Conservation (phyloP, 2,113 vertebrate genomes). For the Camarhynchus parvulus region DNA sequence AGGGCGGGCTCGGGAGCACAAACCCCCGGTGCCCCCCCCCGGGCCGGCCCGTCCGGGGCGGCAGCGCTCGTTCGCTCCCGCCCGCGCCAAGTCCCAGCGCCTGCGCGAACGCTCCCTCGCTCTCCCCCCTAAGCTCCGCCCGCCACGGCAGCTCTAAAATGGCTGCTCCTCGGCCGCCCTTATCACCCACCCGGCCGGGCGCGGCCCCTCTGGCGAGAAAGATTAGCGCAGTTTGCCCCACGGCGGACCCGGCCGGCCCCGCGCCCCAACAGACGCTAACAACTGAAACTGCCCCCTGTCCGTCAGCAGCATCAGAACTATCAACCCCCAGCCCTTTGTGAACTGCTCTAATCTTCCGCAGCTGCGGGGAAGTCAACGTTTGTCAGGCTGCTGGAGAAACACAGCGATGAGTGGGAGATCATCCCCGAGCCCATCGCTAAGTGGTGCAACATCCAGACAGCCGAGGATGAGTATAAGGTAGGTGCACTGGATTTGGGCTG, state of each 20-base stretch:
- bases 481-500: background rate
- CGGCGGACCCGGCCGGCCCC: background rate
- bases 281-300: rapidly evolving
- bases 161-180: background rate
- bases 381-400: constrained; percentile 72
- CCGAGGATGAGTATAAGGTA: constrained; percentile 68
- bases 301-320: rapidly evolving
- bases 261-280: rapidly evolving
- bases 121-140: background rate
- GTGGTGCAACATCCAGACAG: constrained; percentile 80
- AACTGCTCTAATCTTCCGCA: background rate
- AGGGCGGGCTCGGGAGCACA: background rate
- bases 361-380: constrained; percentile 81
- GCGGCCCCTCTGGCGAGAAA: background rate
- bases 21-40: rapidly evolving
- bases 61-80: background rate
- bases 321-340: rapidly evolving
- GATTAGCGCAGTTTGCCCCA: background rate
- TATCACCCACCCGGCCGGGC: background rate
- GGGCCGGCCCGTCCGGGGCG: rapidly evolving
- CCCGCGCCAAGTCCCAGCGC: background rate
- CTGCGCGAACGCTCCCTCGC: background rate
- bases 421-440: constrained; percentile 82
- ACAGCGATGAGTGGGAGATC: constrained; percentile 79
- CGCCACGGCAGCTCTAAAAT: constrained; percentile 12